Evolutionary conservation across 2,797 vertebrate species (phyloP).

Genomic region (Stomatorhinus walkeri): DNA sequence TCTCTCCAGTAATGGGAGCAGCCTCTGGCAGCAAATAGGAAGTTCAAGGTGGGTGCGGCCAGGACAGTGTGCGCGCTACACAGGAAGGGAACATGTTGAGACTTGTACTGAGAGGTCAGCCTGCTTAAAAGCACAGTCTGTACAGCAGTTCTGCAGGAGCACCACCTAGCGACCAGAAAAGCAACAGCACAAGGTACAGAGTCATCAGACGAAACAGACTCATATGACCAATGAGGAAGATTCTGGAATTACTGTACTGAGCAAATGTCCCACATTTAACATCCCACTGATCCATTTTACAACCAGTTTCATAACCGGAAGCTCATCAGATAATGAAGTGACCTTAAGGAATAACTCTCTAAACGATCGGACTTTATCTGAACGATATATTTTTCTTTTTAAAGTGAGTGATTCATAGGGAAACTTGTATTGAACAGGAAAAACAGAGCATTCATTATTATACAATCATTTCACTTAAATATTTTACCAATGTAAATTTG

Average conservation of each 20-base stretch:
- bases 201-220: neutral
- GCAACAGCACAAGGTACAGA: neutral
- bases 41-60: neutral
- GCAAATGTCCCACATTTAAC: neutral
- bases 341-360: neutral
- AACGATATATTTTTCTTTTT: neutral
- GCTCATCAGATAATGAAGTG: neutral
- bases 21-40: neutral
- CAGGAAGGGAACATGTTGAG: neutral
- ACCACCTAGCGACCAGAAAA: constrained; percentile 40
- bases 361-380: neutral
- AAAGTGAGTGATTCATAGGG: neutral
- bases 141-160: constrained; percentile 20
- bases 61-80: neutral
- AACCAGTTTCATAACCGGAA: neutral
- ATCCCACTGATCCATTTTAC: neutral
- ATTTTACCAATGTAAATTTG: neutral
- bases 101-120: neutral
- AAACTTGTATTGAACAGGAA: neutral
- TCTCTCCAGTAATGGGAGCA: neutral
- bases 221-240: neutral
- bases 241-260: neutral
- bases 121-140: neutral
- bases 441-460: neutral
- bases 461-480: neutral